Evolutionary conservation across 1,140 invertebrate species (phyloP).

Genomic region (Bombus soroeensis): DNA sequence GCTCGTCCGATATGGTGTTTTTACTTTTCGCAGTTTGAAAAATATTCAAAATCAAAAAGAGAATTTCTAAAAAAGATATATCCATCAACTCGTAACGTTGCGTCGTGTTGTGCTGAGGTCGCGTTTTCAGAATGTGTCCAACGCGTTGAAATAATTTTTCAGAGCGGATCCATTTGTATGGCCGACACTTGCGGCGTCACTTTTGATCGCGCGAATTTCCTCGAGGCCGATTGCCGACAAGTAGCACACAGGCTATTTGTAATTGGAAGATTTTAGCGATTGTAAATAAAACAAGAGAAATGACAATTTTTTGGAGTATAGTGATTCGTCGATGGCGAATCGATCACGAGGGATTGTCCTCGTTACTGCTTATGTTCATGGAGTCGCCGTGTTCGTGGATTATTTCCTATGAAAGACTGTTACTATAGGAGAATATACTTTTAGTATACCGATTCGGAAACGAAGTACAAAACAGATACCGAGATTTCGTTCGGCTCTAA

Average conservation of each 20-base stretch:
- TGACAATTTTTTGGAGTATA: background rate
- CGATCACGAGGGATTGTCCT: background rate
- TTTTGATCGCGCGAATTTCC: background rate
- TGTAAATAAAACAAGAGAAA: background rate
- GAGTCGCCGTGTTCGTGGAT: background rate
- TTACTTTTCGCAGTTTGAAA: background rate
- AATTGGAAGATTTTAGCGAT: constrained; percentile 12
- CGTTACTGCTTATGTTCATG: background rate
- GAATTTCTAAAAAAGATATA: background rate
- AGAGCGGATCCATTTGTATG: background rate
- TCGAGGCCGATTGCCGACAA: background rate
- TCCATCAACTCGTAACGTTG: background rate
- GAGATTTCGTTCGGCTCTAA: background rate
- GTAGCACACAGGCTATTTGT: background rate
- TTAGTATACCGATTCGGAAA: background rate
- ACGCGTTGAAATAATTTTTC: background rate
- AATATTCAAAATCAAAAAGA: background rate
- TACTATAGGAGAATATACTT: constrained; percentile 2
- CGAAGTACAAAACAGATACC: background rate
- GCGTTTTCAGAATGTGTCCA: background rate
- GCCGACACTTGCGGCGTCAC: background rate
- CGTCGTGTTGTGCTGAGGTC: constrained; percentile 41
- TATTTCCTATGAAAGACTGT: constrained; percentile 7
- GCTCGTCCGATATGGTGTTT: background rate
- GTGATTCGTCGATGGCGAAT: background rate